Evolutionary conservation across 2,888 invertebrate genomes (phyloP), one percentile per base, ranked within the genome.

Genomic region (Stenurella melanura): DNA sequence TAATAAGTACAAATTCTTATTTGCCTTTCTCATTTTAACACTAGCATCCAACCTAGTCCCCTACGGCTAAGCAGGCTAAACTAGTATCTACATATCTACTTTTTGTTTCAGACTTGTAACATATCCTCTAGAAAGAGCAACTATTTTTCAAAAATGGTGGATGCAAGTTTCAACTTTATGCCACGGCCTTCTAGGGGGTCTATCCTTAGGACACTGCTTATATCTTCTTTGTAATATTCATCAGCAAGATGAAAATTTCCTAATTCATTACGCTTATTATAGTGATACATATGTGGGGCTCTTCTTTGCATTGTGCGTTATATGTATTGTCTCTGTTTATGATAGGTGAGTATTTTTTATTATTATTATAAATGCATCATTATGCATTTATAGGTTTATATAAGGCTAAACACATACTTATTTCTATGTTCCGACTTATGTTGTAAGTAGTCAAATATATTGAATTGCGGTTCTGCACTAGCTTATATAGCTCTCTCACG

Each of bases 161-260:
- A 88, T 91, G 2, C 90, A 90, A 60, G 88, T 90, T 9, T 91
- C 92, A 0, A 90, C 90, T 0, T 90, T 93, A 0, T 92, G 92
- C 82, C 93, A 92, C 85, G 93, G 93, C 0, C 88, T 93, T 4
- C 89, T 93, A 0, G 93, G 92, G 0, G 93, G 93, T 0, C 80
- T 93, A 17, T 91, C 92, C 0, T 86, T 93, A 26, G 91, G 93
- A 87, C 93, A 93, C 80, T 90, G 92, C 56, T 89, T 93, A 0
- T 90, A 93, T 11, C 90, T 93, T 82, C 90, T 91, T 81, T 91
- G 91, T 78, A 92, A 92, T 0, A 90, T 86, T 34, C 84, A 86
- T 79, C 81, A 91, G 60, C 86, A 87, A 60, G 87, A 88, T 68
- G 82, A 84, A 38, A 86, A 88, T 38, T 88, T 87, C 78, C 78